Conservation (phyloP, 2,888 invertebrate species). For the Eueremaeus valkanovi region DNA sequence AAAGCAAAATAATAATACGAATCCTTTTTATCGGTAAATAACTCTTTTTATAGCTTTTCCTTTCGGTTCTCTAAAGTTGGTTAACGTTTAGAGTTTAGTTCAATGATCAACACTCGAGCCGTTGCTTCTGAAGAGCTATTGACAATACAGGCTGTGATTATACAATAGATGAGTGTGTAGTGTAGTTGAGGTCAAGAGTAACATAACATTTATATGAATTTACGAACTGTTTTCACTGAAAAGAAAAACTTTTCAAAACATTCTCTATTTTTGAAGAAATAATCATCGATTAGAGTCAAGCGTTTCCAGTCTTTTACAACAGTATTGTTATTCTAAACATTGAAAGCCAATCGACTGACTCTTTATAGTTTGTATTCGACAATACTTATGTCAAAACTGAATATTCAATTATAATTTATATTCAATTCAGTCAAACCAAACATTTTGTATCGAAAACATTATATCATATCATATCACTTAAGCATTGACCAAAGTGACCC, state of each 20-base stretch:
- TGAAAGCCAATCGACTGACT: not conserved
- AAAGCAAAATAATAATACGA: too few species aligned
- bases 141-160: constrained; percentile 24
- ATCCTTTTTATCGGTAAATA: constrained; percentile 9
- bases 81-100: not conserved
- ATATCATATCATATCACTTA: too few species aligned
- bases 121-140: not conserved
- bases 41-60: constrained; percentile 12
- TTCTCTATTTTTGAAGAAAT: not conserved
- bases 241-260: not conserved
- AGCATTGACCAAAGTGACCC: too few species aligned
- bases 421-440: too few species aligned
- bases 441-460: too few species aligned
- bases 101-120: constrained; percentile 6
- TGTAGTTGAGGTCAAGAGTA: constrained; percentile 17
- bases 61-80: not conserved
- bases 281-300: too few species aligned
- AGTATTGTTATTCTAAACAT: too few species aligned
- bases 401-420: not conserved
- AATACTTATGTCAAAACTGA: too few species aligned
- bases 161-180: constrained; percentile 35
- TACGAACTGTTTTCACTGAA: not conserved
- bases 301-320: too few species aligned
- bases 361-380: not conserved
- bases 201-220: constrained; percentile 17